Evolutionary conservation across 1,140 invertebrate genomes (phyloP), one percentile per base, ranked within the genome.

Genomic region (Seison nebaliae): DNA sequence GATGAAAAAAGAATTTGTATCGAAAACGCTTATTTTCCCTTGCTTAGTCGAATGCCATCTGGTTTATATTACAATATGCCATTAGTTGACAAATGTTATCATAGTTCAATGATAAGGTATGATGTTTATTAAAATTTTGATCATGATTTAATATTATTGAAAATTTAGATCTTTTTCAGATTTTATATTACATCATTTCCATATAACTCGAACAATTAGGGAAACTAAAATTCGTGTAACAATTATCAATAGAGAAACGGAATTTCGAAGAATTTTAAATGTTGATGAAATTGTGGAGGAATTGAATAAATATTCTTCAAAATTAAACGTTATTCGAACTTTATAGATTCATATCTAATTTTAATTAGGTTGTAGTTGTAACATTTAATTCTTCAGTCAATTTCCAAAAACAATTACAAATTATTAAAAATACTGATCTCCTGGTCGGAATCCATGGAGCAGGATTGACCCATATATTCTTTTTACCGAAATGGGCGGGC

Each of bases 61-160:
- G 86, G 86, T 23, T 62, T 96, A 8, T 96, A 74, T 58, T 96
- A 94, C 51, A 94, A 94, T 51, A 94, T 83, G 47, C 84, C 84
- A n/a, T 62, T 96, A 51, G 77, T 84, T 68, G 66, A 66, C 66
- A 37, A 34, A 22, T 33, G 34, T 16, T 20, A 29, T 20, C 7
- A 32, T 15, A 42, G 28, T 7, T 15, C 28, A 28, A 14, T 39
- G 7, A 16, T 39, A 19, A 39, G 16, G 37, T 39, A 39, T 23
- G 28, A n/a, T 14, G 15, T 35, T 18, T 18, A 14, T 14, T 7
- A 40, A 8, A 32, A 9, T 17, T 44, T 36, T 29, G 14, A 35
- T 38, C 45, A 28, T 43, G 28, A 34, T 36, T 15, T 22, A 43
- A 44, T n/a, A n/a, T n/a, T n/a, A n/a, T n/a, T n/a, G n/a, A n/a